Evolutionary conservation across 2,888 invertebrate species (phyloP).

Genomic region (Nomada goodeniana): DNA sequence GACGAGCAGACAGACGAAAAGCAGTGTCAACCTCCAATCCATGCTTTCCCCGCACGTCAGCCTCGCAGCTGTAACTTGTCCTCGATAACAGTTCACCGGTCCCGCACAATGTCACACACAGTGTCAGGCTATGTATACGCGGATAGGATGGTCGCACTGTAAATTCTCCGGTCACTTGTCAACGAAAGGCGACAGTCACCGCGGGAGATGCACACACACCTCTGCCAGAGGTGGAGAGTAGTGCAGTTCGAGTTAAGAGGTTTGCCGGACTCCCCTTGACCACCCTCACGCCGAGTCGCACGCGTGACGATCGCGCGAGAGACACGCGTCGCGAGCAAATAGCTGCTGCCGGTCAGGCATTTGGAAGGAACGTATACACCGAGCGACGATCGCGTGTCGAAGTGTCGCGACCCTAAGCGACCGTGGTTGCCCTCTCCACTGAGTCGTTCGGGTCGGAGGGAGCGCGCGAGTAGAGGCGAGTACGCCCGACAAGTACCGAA

Average conservation of each 20-base stretch:
- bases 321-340: constrained; percentile 69
- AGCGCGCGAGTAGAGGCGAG: constrained; percentile 11
- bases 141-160: background rate
- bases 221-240: constrained; percentile 6
- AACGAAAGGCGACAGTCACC: background rate
- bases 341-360: constrained; percentile 59
- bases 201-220: background rate
- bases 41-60: background rate
- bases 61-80: background rate
- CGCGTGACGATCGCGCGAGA: constrained; percentile 67
- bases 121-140: background rate
- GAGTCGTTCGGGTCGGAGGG: background rate
- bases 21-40: constrained; percentile 49
- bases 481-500: background rate
- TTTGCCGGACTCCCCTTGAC: constrained; percentile 54
- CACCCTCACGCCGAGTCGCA: constrained; percentile 54
- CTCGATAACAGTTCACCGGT: background rate
- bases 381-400: constrained; percentile 64
- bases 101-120: constrained; percentile 1
- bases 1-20: constrained; percentile 57
- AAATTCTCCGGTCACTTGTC: background rate
- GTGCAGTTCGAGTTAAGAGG: constrained; percentile 5
- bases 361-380: constrained; percentile 45
- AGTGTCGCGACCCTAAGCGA: constrained; percentile 48
- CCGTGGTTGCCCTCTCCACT: background rate